These are phyloP conservation scores for Ibycter americanus DNA, from an alignment of 2,797 vertebrate genomes.

Conservation along the genomic window DNA sequence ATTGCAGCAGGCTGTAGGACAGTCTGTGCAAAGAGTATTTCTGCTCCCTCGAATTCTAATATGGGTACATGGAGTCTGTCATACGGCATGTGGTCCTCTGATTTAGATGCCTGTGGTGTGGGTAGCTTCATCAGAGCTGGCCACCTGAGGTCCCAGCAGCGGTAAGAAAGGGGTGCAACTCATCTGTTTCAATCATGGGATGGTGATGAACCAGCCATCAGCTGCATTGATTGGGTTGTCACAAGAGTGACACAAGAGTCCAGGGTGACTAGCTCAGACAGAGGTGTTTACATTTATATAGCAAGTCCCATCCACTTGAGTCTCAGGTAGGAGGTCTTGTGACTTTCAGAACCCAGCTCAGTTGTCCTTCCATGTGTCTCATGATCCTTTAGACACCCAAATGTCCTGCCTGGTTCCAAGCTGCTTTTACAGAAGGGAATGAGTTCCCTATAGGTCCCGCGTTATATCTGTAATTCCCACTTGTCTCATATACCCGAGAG, in stretches of 20 bases:
- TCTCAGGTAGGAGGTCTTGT: background rate
- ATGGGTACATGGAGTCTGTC: background rate
- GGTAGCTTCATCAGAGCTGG: background rate
- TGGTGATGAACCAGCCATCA: background rate
- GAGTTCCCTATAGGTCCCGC: background rate
- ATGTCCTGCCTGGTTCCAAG: background rate
- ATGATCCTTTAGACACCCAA: background rate
- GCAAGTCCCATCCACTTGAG: background rate
- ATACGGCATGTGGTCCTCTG: background rate
- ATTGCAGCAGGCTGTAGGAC: background rate
- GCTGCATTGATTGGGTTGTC: background rate
- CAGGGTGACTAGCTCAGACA: background rate
- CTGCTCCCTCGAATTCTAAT: background rate
- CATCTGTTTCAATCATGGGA: background rate
- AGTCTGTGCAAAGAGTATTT: background rate
- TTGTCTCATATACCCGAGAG: background rate
- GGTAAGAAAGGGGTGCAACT: background rate
- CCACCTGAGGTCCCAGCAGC: background rate
- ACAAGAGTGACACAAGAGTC: background rate
- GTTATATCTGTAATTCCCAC: background rate
- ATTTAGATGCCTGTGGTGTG: background rate
- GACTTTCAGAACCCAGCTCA: background rate
- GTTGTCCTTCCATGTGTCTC: background rate
- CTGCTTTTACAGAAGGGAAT: background rate
- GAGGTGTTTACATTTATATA: background rate